Percentiles rank a stretch among this genome's conserved stretches.
These are phyloP conservation scores for Parascotia fuliginaria DNA, from an alignment of 2,888 invertebrate species.

Conservation along the genomic window DNA sequence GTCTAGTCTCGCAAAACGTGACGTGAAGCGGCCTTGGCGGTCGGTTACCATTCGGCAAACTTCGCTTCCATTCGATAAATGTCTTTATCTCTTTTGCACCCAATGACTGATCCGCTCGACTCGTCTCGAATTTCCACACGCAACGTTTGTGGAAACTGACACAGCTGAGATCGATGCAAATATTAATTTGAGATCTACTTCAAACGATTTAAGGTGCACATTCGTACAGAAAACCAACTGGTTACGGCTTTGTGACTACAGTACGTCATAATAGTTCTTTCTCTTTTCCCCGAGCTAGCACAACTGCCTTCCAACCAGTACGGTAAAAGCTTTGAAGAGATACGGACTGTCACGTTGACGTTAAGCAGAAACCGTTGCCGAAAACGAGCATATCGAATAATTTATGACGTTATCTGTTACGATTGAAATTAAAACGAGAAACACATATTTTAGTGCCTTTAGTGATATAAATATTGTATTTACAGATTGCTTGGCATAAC, in stretches of 20 bases:
- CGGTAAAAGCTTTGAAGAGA: constrained; percentile 70
- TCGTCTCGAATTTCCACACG: constrained; percentile 77
- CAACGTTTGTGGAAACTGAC: constrained; percentile 77
- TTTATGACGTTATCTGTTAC: constrained; percentile 58
- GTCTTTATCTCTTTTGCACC: constrained; percentile 68
- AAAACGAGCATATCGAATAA: constrained; percentile 68
- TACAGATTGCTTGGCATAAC: constrained; percentile 41
- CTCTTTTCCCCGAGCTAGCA: constrained; percentile 76
- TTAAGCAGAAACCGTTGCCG: constrained; percentile 59
- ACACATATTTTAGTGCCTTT: constrained; percentile 33
- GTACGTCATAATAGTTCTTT: constrained; percentile 75
- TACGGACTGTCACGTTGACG: constrained; percentile 65
- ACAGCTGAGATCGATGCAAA: constrained; percentile 61
- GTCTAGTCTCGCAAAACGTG: constrained; percentile 81
- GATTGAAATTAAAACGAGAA: constrained; percentile 48
- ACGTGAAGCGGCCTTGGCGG: constrained; percentile 80
- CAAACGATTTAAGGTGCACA: constrained; percentile 45
- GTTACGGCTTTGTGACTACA: constrained; percentile 57
- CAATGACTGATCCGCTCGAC: constrained; percentile 67
- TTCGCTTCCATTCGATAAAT: constrained; percentile 61
- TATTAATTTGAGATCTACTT: constrained; percentile 59
- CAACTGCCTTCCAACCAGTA: constrained; percentile 79
- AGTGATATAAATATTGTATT: constrained; percentile 41
- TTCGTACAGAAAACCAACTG: constrained; percentile 36
- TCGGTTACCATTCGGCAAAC: constrained; percentile 69